Evolutionary conservation across 2,888 invertebrate species (phyloP).

Genomic region (Metallyticus violacea): DNA sequence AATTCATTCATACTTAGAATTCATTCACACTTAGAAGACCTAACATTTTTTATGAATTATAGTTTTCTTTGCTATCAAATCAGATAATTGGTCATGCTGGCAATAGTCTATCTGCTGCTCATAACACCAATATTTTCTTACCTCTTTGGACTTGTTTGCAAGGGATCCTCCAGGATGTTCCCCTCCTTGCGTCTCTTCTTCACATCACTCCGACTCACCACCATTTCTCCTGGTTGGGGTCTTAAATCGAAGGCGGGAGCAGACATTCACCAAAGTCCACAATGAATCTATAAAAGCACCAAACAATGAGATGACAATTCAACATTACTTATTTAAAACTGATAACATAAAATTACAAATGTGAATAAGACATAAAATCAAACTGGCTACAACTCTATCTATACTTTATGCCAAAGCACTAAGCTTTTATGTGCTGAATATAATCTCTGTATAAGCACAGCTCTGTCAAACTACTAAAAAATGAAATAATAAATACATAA

Average conservation of each 20-base stretch:
- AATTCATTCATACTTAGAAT: too few relatives aligned
- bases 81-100: too few relatives aligned
- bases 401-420: neutral
- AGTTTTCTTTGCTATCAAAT: too few relatives aligned
- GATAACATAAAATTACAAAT: neutral
- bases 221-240: slow-evolving; percentile 39
- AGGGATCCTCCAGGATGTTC: slow-evolving; percentile 35
- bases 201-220: slow-evolving; percentile 45
- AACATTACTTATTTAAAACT: neutral
- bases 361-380: neutral
- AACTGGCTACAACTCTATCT: neutral
- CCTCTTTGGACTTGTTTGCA: slow-evolving; percentile 49
- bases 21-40: too few relatives aligned
- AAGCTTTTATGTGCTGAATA: neutral
- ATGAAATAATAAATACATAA: neutral
- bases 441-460: neutral
- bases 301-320: neutral
- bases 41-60: too few relatives aligned
- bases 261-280: slow-evolving; percentile 20
- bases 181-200: slow-evolving; percentile 48
- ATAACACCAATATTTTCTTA: slow-evolving; percentile 33
- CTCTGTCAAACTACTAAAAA: neutral
- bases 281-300: neutral
- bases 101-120: too few relatives aligned
- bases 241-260: slow-evolving; percentile 4